Conservation (phyloP, 2,113 vertebrate genomes). For the Microtus oregoni region DNA sequence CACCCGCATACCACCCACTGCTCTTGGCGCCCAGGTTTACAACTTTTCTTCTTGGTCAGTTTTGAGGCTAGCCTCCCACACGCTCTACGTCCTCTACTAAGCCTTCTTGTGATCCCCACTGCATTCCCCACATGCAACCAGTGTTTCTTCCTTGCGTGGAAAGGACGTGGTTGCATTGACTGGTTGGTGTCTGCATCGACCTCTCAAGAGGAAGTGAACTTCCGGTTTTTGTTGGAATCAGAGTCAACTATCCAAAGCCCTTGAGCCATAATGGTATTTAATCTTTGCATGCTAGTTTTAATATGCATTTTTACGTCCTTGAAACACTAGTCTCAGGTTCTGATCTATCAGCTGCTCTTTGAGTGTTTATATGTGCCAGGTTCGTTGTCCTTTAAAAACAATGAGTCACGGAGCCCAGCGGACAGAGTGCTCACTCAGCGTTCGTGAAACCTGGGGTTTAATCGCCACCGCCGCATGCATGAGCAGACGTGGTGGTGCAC, state of each 20-base stretch:
- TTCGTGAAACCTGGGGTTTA: background rate
- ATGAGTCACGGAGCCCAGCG: background rate
- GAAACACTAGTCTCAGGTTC: background rate
- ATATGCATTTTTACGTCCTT: background rate
- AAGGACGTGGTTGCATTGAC: background rate
- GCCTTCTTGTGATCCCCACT: background rate
- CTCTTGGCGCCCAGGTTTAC: background rate
- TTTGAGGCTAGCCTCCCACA: background rate
- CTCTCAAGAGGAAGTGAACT: slow-evolving; percentile 20
- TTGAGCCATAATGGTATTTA: background rate
- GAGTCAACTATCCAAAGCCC: background rate
- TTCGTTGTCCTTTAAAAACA: slow-evolving; percentile 14
- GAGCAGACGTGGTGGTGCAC: background rate
- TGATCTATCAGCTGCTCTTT: background rate
- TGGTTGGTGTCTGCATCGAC: background rate
- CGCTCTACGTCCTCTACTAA: background rate
- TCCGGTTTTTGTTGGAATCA: background rate
- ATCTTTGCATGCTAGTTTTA: background rate
- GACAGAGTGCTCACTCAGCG: background rate
- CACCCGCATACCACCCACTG: background rate
- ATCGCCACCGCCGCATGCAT: background rate
- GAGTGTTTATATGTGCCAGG: background rate
- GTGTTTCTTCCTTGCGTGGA: background rate
- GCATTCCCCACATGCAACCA: background rate
- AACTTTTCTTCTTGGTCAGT: background rate